These are phyloP conservation scores for Cryptocephalus primarius DNA, from an alignment of 2,888 invertebrate genomes.

Conservation along the genomic window DNA sequence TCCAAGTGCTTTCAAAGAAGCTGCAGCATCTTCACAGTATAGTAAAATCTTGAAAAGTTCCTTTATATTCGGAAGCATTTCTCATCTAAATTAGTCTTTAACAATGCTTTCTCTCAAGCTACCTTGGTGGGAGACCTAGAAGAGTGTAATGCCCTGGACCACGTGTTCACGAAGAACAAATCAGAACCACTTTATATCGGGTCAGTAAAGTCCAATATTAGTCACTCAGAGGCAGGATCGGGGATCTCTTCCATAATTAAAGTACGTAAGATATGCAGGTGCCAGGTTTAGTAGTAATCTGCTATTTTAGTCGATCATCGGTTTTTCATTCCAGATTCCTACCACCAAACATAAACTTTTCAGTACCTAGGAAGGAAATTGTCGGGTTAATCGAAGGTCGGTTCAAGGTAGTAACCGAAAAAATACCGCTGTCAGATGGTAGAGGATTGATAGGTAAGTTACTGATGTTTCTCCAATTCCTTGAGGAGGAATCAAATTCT, in stretches of 20 bases:
- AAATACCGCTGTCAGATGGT: slow-evolving; percentile 47
- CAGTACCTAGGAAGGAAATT: slow-evolving; percentile 39
- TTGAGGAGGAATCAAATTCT: no score
- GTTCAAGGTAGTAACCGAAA: slow-evolving; percentile 62
- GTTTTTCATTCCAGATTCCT: slow-evolving; percentile 70
- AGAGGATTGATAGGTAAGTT: slow-evolving; percentile 60
- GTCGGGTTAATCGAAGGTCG: slow-evolving; percentile 50
- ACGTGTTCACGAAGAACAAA: slow-evolving; percentile 65
- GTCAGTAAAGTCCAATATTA: slow-evolving; percentile 88
- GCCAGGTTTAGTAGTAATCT: neutral
- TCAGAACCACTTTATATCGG: slow-evolving; percentile 64
- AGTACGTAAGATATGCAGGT: slow-evolving; percentile 34
- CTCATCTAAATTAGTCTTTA: no score
- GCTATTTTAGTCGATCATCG: slow-evolving; percentile 26
- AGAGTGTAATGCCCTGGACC: slow-evolving; percentile 74
- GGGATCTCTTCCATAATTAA: slow-evolving; percentile 76
- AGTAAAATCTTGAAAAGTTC: no score
- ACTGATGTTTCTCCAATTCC: neutral
- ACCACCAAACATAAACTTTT: slow-evolving; percentile 78
- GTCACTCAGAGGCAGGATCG: slow-evolving; percentile 82
- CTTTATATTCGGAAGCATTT: no score
- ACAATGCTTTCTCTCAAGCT: no score
- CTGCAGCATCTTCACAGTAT: no score
- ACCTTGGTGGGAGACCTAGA: slow-evolving; percentile 85
- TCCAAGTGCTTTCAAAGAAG: no score